These are phyloP conservation scores for Euspilapteryx auroguttella DNA, from an alignment of 2,888 invertebrate genomes.

Conservation along the genomic window DNA sequence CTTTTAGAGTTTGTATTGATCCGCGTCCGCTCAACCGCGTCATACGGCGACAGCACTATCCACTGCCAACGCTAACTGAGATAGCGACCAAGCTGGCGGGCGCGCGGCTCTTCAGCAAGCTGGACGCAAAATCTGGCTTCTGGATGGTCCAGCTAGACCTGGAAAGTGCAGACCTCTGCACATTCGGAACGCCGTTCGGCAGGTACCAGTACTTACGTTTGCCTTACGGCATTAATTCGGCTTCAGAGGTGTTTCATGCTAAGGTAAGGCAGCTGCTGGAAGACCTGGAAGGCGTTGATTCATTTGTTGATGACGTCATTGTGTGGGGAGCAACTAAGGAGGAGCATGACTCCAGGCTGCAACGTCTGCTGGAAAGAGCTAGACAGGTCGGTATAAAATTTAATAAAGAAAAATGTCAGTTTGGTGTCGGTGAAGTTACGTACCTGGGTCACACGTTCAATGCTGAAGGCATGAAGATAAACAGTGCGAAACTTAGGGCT, in stretches of 20 bases:
- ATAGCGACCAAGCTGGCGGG: conserved; percentile 5
- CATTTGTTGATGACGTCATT: conserved; percentile 1
- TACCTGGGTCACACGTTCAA: conserved; percentile 3
- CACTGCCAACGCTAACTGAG: conserved; percentile 9
- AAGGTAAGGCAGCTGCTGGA: conserved; percentile 1
- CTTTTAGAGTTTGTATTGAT: conserved; percentile 8
- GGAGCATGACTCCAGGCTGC: no score
- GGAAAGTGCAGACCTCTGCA: conserved; percentile 5
- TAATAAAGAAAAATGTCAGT: neutral
- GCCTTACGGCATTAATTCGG: conserved; percentile 3
- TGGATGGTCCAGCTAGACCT: conserved; percentile 7
- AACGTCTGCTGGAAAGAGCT: no score
- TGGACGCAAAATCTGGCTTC: conserved; percentile 7
- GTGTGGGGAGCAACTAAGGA: no score
- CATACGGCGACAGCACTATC: conserved; percentile 9
- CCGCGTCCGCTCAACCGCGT: conserved; percentile 9
- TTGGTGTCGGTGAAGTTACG: neutral
- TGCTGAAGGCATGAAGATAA: no score
- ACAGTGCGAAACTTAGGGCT: neutral
- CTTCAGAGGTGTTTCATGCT: conserved; percentile 3
- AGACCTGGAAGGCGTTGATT: conserved; percentile 2
- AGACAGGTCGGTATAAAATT: no score
- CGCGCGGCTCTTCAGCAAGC: conserved; percentile 5
- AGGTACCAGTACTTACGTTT: conserved; percentile 1
- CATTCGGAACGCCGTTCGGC: conserved; percentile 2